Evolutionary conservation across 2,888 invertebrate species (phyloP).

Genomic region (Acrobasis repandana): DNA sequence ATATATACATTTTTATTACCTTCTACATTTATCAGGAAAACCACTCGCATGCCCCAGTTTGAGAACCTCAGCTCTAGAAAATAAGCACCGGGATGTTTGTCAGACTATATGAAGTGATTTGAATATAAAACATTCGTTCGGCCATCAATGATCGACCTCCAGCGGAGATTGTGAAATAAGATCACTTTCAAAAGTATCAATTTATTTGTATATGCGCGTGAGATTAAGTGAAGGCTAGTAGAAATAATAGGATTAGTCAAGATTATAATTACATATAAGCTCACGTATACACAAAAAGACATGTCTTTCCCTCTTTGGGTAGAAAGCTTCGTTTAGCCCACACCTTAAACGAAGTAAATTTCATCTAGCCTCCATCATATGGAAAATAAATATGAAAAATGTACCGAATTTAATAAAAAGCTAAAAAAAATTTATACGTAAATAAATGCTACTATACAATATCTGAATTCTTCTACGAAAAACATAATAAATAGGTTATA

Average conservation of each 20-base stretch:
- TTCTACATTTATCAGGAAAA: not conserved
- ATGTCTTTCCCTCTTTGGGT: too few relatives aligned
- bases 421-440: too few relatives aligned
- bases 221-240: not conserved
- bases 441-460: too few relatives aligned
- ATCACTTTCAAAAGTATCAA: conserved; percentile 20
- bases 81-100: conserved; percentile 13
- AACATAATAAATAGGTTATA: too few relatives aligned
- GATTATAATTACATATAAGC: not conserved
- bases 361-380: too few relatives aligned
- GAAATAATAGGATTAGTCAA: not conserved
- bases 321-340: too few relatives aligned
- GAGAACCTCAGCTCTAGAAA: not conserved
- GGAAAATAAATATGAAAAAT: too few relatives aligned
- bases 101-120: conserved; percentile 12
- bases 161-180: conserved; percentile 19
- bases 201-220: conserved; percentile 8
- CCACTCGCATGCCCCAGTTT: not conserved
- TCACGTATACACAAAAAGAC: too few relatives aligned
- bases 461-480: too few relatives aligned
- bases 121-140: conserved; percentile 20
- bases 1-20: too few relatives aligned
- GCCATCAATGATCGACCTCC: conserved; percentile 16
- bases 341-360: too few relatives aligned
- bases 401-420: too few relatives aligned